phyloP scores from a whole-genome alignment of 1,140 invertebrate genomes.

The Drosophila littoralis region DNA sequence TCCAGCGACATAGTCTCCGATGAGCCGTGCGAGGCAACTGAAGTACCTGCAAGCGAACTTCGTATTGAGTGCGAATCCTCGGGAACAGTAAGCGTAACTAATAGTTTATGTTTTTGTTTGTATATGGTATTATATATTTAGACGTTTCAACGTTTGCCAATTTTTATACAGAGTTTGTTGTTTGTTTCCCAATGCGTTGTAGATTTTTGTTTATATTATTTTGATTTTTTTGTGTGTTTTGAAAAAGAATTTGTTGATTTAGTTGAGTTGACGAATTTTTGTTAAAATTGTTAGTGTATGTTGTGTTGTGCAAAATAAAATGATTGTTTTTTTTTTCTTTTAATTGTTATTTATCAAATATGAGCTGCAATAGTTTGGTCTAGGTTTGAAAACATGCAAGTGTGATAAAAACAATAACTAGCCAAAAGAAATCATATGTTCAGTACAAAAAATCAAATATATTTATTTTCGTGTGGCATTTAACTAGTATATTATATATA shows the following conservation, averaged over 20 bases:
- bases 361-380: slow-evolving; percentile 38
- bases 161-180: slow-evolving; percentile 14
- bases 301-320: slow-evolving; percentile 65
- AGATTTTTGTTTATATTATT: slow-evolving; percentile 29
- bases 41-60: slow-evolving; percentile 84
- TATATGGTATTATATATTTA: slow-evolving; percentile 21
- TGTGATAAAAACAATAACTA: slow-evolving; percentile 21
- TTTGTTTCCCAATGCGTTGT: slow-evolving; percentile 53
- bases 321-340: slow-evolving; percentile 12
- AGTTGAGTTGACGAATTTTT: slow-evolving; percentile 54
- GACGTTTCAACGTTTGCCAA: slow-evolving; percentile 37
- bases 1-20: slow-evolving; percentile 83
- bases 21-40: slow-evolving; percentile 83
- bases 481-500: slow-evolving; percentile 38
- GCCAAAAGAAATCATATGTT: slow-evolving; percentile 32
- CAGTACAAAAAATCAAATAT: slow-evolving; percentile 78
- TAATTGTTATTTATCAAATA: slow-evolving; percentile 18
- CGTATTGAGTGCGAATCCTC: slow-evolving; percentile 83
- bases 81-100: slow-evolving; percentile 84
- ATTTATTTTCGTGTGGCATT: slow-evolving; percentile 60
- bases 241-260: slow-evolving; percentile 65
- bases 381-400: slow-evolving; percentile 39
- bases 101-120: slow-evolving; percentile 52
- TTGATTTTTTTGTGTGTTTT: slow-evolving; percentile 9
- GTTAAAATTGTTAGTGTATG: slow-evolving; percentile 49